Evolutionary conservation across 2,797 vertebrate genomes (phyloP), one percentile per base, ranked within the genome.

Genomic region (Saxicola maurus): DNA sequence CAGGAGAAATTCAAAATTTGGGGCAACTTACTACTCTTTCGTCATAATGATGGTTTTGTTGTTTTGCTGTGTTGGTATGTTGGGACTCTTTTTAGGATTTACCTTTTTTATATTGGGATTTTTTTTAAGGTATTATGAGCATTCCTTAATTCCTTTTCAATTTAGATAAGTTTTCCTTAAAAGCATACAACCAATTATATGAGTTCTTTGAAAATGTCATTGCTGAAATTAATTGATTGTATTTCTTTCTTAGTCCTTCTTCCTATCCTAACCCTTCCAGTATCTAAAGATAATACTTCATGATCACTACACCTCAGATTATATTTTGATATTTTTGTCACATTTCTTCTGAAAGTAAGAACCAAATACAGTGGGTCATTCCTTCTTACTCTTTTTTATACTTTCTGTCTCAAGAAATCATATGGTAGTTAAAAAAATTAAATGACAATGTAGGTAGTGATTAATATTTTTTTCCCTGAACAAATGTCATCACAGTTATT

Each of bases 401-500:
- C 16, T 82, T 73, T 67, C 16, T 84, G 15, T 83, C 35, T 84
- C 19, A 43, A 82, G 30, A 69, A 81, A 60, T 67, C 21, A 17
- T 56, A 28, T 8, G 38, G 3, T n/a, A 69, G 10, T 79, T 59
- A 27, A 81, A 88, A 62, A 76, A 7, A 13, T 64, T 69, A 62
- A 73, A 73, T 27, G 30, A 75, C 15, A 66, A 52, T 7, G 20
- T 65, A 65, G 21, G 11, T 86, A 59, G 15, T 5, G 4, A 3
- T 20, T 28, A 38, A 3, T 27, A 23, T 42, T 37, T 60, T 31
- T 31, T 43, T 21, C 0, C 7, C 12, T 4, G 0, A 0, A 9
- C 23, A 60, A 81, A 82, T 10, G 10, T 76, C 33, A 25, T 14
- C 9, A 9, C 46, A 60, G 37, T 56, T 86, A 38, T n/a, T 57